phyloP scores from a whole-genome alignment of 2,888 invertebrate species.

The Ptychoptera albimana region DNA sequence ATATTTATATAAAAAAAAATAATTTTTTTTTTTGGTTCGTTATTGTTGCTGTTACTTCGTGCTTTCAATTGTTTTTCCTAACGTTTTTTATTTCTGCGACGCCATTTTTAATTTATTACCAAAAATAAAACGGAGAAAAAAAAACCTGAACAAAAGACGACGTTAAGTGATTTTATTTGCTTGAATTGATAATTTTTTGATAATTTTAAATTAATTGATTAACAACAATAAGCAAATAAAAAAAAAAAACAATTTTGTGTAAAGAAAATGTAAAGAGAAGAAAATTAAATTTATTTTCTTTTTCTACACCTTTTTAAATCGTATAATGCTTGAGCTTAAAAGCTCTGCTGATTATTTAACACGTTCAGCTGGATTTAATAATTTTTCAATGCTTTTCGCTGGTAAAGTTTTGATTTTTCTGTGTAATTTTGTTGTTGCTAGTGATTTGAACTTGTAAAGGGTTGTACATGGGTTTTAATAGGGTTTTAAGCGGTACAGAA shows the following conservation, averaged over 20 bases:
- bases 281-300: not conserved
- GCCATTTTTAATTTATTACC: not conserved
- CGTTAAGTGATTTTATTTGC: too few relatives aligned
- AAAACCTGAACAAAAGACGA: not conserved
- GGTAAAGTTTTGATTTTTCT: constrained; percentile 36
- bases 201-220: too few relatives aligned
- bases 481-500: too few relatives aligned
- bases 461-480: too few relatives aligned
- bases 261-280: not conserved
- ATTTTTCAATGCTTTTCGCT: constrained; percentile 90
- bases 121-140: not conserved
- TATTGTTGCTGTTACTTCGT: constrained; percentile 3
- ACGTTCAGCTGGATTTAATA: constrained; percentile 74
- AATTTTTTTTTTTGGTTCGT: constrained; percentile 5
- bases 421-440: not conserved
- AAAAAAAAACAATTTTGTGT: constrained; percentile 3
- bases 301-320: not conserved
- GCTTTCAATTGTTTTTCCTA: constrained; percentile 1
- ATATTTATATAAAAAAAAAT: constrained; percentile 5
- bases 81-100: not conserved
- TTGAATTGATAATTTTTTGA: too few relatives aligned
- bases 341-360: constrained; percentile 80
- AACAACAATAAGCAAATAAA: constrained; percentile 2
- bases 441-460: constrained; percentile 3
- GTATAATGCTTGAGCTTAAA: constrained; percentile 78